Base-by-base conservation (phyloP, 1,140 invertebrate species). In the Proales similis region DNA sequence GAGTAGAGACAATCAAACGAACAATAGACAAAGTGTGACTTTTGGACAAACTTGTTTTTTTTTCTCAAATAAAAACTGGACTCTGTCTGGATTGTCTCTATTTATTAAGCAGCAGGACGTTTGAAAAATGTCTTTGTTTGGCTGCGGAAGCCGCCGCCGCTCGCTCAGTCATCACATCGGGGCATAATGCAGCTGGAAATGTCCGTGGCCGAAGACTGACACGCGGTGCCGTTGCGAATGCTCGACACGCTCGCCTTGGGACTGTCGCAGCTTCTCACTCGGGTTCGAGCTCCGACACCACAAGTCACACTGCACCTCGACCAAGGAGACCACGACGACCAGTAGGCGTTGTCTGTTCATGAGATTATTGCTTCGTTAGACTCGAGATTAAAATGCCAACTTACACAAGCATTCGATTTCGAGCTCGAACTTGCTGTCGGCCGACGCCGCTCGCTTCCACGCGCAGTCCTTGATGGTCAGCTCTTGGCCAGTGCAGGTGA, bases 261-360 rank as follows among this genome's bases (percentile, higher is more conserved):
- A 26, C 45, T 42, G 32, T 39, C 45, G 14, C 51, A 57, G n/a
- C 19, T 19, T 17, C 88, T 78, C 0, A 81, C 82, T 64, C 88
- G 80, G 83, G 88, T 87, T 66, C 85, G 80, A 43, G 89, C 77
- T 2, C 88, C 89, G 78, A 90, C 90, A n/a, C 89, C 88, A 72
- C 88, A 91, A 12, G 80, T 82, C 36, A 87, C 88, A 1, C 87
- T 88, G 72, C 88, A 91, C 1, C 79, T 73, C 19, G 82, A 84
- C 86, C 86, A 91, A 9, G 79, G 69, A 1, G 80, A 79, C 75
- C 85, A 90, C 30, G 45, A 36, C 12, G 51, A 57, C 29, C 22
- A 57, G 29, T 57, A 57, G 39, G 36, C 51, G 45, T 57, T 39
- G 12, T 24, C 51, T 57, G 27, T 9, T 30, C 20, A 27, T 42